Base-by-base conservation (phyloP, 2,797 vertebrate genomes). In the Atherinosoma microstoma region DNA sequence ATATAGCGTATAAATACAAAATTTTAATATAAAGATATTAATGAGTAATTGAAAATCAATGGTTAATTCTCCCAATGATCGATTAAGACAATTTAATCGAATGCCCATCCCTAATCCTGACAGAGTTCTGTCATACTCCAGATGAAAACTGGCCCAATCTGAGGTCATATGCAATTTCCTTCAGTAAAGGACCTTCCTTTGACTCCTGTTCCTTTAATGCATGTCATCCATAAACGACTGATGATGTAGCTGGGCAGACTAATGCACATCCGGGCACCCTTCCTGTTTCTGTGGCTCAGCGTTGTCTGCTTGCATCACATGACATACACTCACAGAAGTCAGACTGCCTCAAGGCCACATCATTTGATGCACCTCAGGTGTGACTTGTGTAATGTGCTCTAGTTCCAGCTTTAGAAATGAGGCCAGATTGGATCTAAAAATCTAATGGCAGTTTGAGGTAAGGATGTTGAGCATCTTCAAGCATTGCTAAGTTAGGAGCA, bases 221-320 rank as follows among this genome's bases (percentile, higher is more conserved):
- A 51, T 70, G 63, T 34, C n/a, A 76, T 69, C 66, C 20, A 20
- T 67, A 60, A 71, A 38, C 64, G 30, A 64, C 36, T 68, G 57
- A 62, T 70, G 35, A 53, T 29, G 20, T 61, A 29, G 11, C 47
- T 58, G 68, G 36, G 61, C 20, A 24, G 54, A 58, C 61, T 64
- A 32, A 72, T 45, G 38, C 54, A 65, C 59, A 66, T 67, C 58
- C 57, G 58, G 24, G 64, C 58, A 65, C 34, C 11, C 57, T 24
- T 34, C 6, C n/a, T 7, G 60, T 40, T 35, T 49, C 58, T 38
- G 40, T 38, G 4, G 0, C 30, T 1, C 42, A 72, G 67, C 13
- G 11, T 36, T 64, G 40, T 73, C 54, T 35, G 3, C 60, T 73
- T 35, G 2, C 54, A 66, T 85, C 76, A 80, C 75, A 73, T 83